These are phyloP conservation scores for Oscheius sp. DNA, from an alignment of 2,888 invertebrate genomes.

Conservation along the genomic window DNA sequence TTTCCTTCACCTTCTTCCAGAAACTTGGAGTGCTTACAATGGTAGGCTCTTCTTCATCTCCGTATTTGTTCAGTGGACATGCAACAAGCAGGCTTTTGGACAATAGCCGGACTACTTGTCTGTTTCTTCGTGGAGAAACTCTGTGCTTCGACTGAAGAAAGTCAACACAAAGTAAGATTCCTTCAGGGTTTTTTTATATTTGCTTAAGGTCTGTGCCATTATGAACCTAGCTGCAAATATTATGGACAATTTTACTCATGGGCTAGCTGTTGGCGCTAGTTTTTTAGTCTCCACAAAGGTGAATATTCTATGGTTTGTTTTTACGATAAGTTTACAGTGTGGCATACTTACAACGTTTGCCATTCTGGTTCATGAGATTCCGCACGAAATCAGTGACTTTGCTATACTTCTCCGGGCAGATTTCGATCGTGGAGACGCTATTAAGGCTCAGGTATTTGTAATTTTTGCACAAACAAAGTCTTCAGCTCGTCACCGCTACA, in stretches of 20 bases:
- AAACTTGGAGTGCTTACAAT: constrained; percentile 48
- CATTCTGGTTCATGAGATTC: constrained; percentile 92
- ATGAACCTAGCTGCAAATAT: constrained; percentile 93
- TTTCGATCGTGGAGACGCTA: constrained; percentile 91
- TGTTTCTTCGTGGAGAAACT: constrained; percentile 58
- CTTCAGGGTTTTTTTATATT: neutral
- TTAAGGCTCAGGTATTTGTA: constrained; percentile 81
- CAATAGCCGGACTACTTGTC: constrained; percentile 50
- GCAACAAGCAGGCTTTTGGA: constrained; percentile 48
- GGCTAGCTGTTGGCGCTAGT: constrained; percentile 94
- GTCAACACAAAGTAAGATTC: constrained; percentile 49
- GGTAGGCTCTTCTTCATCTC: constrained; percentile 9
- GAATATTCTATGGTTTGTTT: neutral
- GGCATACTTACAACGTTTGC: constrained; percentile 92
- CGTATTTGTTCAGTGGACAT: constrained; percentile 34
- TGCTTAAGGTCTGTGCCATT: constrained; percentile 81
- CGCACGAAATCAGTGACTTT: constrained; percentile 98
- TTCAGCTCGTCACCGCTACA: constrained; percentile 72
- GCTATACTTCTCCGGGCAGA: constrained; percentile 88
- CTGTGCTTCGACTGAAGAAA: constrained; percentile 53
- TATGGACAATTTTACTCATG: constrained; percentile 98
- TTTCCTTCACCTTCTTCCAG: constrained; percentile 63
- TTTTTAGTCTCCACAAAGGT: constrained; percentile 86
- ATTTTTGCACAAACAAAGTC: neutral
- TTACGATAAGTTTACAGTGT: constrained; percentile 75